Conservation (phyloP, 1,140 invertebrate genomes). For the Cardiocondyla obscurior region DNA sequence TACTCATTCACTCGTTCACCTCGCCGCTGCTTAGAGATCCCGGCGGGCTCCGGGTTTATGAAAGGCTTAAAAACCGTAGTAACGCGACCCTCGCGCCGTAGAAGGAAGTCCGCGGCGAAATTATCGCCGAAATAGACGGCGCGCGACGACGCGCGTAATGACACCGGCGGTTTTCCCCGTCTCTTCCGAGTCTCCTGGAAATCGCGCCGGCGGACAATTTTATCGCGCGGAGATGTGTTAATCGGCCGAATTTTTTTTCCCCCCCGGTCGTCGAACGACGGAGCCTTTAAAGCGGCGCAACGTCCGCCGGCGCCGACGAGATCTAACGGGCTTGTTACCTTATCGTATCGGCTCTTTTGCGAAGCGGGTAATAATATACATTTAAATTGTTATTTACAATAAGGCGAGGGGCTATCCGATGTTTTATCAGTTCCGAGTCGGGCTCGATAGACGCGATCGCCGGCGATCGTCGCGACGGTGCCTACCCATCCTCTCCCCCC, state of each 20-base stretch:
- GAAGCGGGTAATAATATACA: too few relatives aligned
- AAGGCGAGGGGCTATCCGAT: too few relatives aligned
- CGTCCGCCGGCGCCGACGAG: not conserved
- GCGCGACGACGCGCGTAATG: not conserved
- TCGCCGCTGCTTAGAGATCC: conserved; percentile 64
- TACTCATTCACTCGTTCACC: conserved; percentile 63
- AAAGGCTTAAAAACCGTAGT: conserved; percentile 66
- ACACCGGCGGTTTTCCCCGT: not conserved
- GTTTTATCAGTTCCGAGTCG: not conserved
- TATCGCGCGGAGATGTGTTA: conserved; percentile 1
- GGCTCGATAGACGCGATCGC: not conserved
- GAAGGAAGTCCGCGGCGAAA: conserved; percentile 40
- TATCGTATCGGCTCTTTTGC: not conserved
- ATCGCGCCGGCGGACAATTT: not conserved
- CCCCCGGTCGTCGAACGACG: not conserved
- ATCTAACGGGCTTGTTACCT: conserved; percentile 24
- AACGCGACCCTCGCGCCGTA: conserved; percentile 19
- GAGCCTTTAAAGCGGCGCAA: not conserved
- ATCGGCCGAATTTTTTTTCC: conserved; percentile 8
- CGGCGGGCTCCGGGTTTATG: conserved; percentile 60
- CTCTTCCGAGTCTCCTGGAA: not conserved
- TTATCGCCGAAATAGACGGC: conserved; percentile 3
- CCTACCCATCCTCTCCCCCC: too few relatives aligned
- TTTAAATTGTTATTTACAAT: not conserved
- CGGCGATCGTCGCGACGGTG: not conserved